Conservation (phyloP, 2,113 vertebrate genomes). For the Dermatemys mawii region DNA sequence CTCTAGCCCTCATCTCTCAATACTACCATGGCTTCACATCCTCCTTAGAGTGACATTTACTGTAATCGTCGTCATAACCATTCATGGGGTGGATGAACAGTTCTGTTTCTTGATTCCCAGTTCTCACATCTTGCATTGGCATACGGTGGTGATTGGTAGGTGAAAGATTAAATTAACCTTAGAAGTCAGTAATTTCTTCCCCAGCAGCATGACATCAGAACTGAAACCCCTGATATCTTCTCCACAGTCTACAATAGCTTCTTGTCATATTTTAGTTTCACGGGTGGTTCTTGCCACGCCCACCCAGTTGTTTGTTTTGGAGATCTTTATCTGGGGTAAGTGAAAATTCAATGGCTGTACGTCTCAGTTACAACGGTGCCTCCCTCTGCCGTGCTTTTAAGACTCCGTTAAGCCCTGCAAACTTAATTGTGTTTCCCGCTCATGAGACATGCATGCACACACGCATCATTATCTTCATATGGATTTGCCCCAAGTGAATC, state of each 20-base stretch:
- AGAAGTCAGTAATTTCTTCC: neutral
- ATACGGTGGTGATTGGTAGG: rapidly evolving
- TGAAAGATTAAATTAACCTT: rapidly evolving
- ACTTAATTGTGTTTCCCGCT: neutral
- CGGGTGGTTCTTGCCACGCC: neutral
- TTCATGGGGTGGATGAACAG: neutral
- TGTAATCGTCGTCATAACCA: neutral
- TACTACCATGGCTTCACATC: neutral
- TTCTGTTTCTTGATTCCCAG: neutral
- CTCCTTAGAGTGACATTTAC: neutral
- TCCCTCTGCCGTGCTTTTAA: too few species aligned
- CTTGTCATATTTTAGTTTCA: neutral
- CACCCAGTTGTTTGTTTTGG: neutral
- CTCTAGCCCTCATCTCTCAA: neutral
- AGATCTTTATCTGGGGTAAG: neutral
- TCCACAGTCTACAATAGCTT: neutral
- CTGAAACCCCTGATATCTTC: rapidly evolving
- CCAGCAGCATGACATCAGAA: rapidly evolving
- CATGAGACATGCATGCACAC: neutral
- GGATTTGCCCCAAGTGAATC: neutral
- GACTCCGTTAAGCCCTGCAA: neutral
- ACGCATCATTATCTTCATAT: neutral
- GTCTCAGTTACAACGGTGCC: too few species aligned
- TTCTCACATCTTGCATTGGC: rapidly evolving
- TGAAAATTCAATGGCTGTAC: too few species aligned